These are phyloP conservation scores for Microcebus murinus DNA, from an alignment of 2,113 vertebrate species.

Conservation along the genomic window DNA sequence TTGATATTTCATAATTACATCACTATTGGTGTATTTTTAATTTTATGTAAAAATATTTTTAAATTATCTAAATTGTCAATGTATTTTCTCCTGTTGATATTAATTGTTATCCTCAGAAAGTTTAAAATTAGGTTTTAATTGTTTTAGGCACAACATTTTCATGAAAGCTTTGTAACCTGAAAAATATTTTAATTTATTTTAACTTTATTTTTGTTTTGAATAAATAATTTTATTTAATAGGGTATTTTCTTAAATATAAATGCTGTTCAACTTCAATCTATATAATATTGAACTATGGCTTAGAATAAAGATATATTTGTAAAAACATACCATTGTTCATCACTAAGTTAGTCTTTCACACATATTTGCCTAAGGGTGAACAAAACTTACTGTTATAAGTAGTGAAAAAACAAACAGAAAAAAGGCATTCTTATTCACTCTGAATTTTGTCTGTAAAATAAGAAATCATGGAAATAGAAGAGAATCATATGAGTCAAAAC, in stretches of 20 bases:
- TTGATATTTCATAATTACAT: not conserved
- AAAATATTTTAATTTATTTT: not conserved
- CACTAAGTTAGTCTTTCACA: slow-evolving; percentile 38
- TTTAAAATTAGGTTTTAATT: slow-evolving; percentile 8
- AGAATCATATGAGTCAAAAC: not conserved
- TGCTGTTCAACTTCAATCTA: not conserved
- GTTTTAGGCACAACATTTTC: not conserved
- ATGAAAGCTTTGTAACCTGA: not conserved
- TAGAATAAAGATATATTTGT: slow-evolving; percentile 1
- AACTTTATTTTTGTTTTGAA: slow-evolving; percentile 44
- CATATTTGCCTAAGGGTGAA: not conserved
- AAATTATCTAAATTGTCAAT: not conserved
- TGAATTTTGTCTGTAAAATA: slow-evolving; percentile 1
- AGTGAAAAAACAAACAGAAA: not conserved
- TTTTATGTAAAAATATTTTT: not conserved
- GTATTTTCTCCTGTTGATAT: not conserved
- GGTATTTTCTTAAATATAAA: not conserved
- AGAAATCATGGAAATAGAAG: not conserved
- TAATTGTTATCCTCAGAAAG: not conserved
- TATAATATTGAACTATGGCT: not conserved
- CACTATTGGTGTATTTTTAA: not conserved
- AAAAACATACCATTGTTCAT: not conserved
- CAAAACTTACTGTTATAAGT: not conserved
- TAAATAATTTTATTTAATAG: not conserved
- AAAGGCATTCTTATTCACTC: not conserved